Evolutionary conservation across 2,888 invertebrate genomes (phyloP).

Genomic region (Eucriotettix oculatus): DNA sequence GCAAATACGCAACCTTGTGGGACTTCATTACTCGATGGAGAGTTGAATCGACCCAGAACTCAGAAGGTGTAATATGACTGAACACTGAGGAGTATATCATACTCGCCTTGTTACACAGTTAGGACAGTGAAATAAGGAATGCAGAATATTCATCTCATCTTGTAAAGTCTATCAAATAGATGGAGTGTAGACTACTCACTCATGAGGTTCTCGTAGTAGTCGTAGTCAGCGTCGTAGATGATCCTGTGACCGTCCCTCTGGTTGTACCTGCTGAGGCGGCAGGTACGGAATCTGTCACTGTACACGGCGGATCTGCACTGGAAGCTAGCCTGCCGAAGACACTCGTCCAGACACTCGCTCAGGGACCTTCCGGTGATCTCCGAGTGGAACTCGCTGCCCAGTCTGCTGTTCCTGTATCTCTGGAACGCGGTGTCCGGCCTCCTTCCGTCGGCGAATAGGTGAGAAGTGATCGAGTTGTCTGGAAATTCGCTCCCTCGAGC

Average conservation of each 20-base stretch:
- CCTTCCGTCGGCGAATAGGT: constrained; percentile 64
- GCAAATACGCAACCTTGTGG: too few relatives aligned
- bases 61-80: too few relatives aligned
- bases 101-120: too few relatives aligned
- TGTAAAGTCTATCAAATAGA: too few relatives aligned
- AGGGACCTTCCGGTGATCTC: constrained; percentile 76
- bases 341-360: constrained; percentile 81
- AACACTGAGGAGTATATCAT: too few relatives aligned
- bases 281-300: constrained; percentile 69
- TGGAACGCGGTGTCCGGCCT: constrained; percentile 81
- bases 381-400: constrained; percentile 77
- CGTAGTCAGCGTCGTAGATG: constrained; percentile 80
- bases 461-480: constrained; percentile 71
- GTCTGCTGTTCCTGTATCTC: constrained; percentile 66
- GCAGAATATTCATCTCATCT: too few relatives aligned
- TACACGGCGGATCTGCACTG: constrained; percentile 81
- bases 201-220: constrained; percentile 86
- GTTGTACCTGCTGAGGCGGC: constrained; percentile 70
- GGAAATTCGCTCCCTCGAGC: constrained; percentile 79
- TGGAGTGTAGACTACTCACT: constrained; percentile 40
- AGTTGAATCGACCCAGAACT: too few relatives aligned
- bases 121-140: too few relatives aligned
- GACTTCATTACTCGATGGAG: too few relatives aligned
- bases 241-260: constrained; percentile 76
- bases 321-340: constrained; percentile 74